Evolutionary conservation across 1,140 invertebrate species (phyloP).

Genomic region (Varroa destructor): DNA sequence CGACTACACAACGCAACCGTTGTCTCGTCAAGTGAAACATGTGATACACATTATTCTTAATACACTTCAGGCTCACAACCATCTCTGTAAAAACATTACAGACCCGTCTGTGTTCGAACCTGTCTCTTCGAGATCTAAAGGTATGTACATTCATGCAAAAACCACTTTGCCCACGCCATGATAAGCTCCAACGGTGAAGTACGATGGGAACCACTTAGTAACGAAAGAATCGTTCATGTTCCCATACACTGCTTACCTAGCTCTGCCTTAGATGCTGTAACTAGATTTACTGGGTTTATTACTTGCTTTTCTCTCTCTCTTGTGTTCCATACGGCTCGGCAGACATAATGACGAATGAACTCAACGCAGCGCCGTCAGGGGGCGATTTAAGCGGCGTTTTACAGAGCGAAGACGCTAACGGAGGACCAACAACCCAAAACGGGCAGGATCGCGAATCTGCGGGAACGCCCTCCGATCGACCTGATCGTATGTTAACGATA

Average conservation of each 20-base stretch:
- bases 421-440: neutral
- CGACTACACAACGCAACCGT: slow-evolving; percentile 67
- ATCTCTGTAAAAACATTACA: slow-evolving; percentile 64
- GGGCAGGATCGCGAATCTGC: slow-evolving; percentile 16
- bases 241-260: too few relatives aligned
- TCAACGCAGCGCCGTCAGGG: slow-evolving; percentile 8
- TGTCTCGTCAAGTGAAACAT: slow-evolving; percentile 61
- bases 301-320: neutral
- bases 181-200: neutral
- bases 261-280: too few relatives aligned
- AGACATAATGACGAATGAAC: slow-evolving; percentile 21
- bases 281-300: too few relatives aligned
- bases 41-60: slow-evolving; percentile 83
- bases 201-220: too few relatives aligned
- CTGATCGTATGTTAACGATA: too few relatives aligned
- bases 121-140: slow-evolving; percentile 54
- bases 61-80: slow-evolving; percentile 77
- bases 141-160: slow-evolving; percentile 40
- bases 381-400: slow-evolving; percentile 21
- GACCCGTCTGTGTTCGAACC: slow-evolving; percentile 52
- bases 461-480: slow-evolving; percentile 2
- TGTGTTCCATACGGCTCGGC: neutral
- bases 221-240: too few relatives aligned
- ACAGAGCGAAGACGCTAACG: slow-evolving; percentile 6
- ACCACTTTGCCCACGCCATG: neutral